These are phyloP conservation scores for Diadegma fenestrale DNA, from an alignment of 2,888 invertebrate species.

Conservation along the genomic window DNA sequence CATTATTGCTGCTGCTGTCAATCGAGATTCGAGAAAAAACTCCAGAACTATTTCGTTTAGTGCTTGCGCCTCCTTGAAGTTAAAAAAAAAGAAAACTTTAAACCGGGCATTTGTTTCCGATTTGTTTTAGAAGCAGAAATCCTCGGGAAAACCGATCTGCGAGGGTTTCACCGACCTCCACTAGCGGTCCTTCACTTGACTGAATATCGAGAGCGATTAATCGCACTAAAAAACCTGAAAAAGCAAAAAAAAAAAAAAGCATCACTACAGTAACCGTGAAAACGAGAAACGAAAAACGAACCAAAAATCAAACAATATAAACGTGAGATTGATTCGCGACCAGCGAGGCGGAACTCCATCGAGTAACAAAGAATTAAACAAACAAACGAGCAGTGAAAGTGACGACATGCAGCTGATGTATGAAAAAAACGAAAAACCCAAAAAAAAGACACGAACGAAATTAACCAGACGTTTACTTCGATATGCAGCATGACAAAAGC, in stretches of 20 bases:
- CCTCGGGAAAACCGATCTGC: constrained; percentile 82
- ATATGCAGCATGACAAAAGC: constrained; percentile 47
- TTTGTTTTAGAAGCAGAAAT: constrained; percentile 83
- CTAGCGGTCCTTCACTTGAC: constrained; percentile 74
- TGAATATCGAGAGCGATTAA: constrained; percentile 63
- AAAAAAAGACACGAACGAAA: constrained; percentile 18
- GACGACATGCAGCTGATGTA: constrained; percentile 62
- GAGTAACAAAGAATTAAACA: constrained; percentile 9
- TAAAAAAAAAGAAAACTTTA: constrained; percentile 18
- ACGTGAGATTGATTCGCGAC: constrained; percentile 20
- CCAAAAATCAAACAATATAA: constrained; percentile 14
- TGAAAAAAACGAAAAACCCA: constrained; percentile 47
- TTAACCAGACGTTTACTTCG: constrained; percentile 37
- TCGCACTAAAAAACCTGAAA: constrained; percentile 31
- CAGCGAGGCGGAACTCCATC: constrained; percentile 78
- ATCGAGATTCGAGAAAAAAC: neutral
- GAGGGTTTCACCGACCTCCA: constrained; percentile 83
- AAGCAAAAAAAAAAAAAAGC: constrained; percentile 67
- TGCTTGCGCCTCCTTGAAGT: neutral
- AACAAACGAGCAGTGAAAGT: constrained; percentile 38
- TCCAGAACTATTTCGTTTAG: neutral
- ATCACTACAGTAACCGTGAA: constrained; percentile 64
- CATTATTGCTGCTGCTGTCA: neutral
- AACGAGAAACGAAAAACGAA: constrained; percentile 15
- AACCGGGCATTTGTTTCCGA: constrained; percentile 64